Evolutionary conservation across 2,113 vertebrate species (phyloP), one percentile per base, ranked within the genome.

Genomic region (Solea solea): DNA sequence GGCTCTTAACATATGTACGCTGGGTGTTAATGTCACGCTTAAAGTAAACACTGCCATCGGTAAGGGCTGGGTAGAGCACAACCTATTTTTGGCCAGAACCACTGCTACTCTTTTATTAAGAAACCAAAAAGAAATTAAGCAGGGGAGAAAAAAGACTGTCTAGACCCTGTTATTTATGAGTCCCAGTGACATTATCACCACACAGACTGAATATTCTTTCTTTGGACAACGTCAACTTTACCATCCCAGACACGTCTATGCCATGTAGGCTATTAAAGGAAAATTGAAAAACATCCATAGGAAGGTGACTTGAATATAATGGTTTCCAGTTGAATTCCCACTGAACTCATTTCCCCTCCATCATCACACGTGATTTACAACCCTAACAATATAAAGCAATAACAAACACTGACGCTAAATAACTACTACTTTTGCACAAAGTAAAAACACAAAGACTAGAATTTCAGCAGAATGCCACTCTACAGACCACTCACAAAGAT

Each of bases 11-110:
- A 85, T 90, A 83, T 70, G 72, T 76, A 78, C n/a, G 9, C 85
- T 80, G 81, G 85, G 86, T 86, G 87, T 90, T 89, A 91, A 92
- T 90, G 89, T 82, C 82, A 81, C 76, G 70, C 82, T 89, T 76
- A 85, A 85, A 89, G 86, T 81, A 88, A 90, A 91, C 80, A 89
- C 56, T 42, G 46, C 15, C 28, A 46, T 72, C 13, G 78, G 80
- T 80, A 80, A 72, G 82, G 81, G 64, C 73, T 66, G 74, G 67
- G 80, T 40, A 82, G 70, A 59, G 74, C 11, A 44, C 42, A 41
- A 48, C 65, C 78, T 87, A 90, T 90, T 87, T 80, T 51, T 86
- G 82, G 69, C 80, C 74, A 48, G 16, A 80, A 53, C 50, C 69
- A 48, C 50, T 51, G 79, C 72, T 72, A 84, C 82, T 84, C 88